Base-by-base conservation (phyloP, 2,113 vertebrate species). In the Dissostichus mawsoni region DNA sequence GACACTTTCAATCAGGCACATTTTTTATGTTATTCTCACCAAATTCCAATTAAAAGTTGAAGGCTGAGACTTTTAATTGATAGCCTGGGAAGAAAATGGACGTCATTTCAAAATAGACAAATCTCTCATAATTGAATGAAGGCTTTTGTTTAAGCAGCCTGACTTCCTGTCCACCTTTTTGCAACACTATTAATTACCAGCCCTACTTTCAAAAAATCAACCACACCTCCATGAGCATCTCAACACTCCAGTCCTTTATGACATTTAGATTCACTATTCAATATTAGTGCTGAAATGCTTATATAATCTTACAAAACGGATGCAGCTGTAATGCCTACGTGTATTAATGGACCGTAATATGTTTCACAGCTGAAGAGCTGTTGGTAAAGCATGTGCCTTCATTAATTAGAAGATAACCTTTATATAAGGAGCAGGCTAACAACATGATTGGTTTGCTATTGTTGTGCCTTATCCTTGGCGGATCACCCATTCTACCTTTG, bases 401-500 rank as follows among this genome's bases (percentile, higher is more conserved):
- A 87, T 92, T 86, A 81, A 91, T 93, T 89, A 88, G 57, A 76
- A 69, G 71, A 79, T 77, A 84, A 83, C 89, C 90, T 93, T 90
- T 90, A 78, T 73, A 79, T 63, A 78, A 85, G 58, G 62, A 33
- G 17, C 44, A 86, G 76, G 69, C 83, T 71, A 86, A 82, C 77
- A 85, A 65, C 84, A 86, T 86, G 80, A 90, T 80, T 75, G 83
- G 65, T 86, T 78, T 84, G 69, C 87, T 85, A 61, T 91, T 91
- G 82, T 91, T 83, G 74, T 82, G 33, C 81, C 84, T 78, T 88
- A 88, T 84, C 78, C 85, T 90, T 86, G 78, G 83, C 64, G 48
- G 78, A 88, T 82, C 85, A 81, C 85, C 91, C 83, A 85, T 87
- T 90, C 85, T 93, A 89, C 85, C 82, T 83, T 86, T 92, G 91